phyloP scores from a whole-genome alignment of 2,113 vertebrate genomes.

The Tonatia bakeri region DNA sequence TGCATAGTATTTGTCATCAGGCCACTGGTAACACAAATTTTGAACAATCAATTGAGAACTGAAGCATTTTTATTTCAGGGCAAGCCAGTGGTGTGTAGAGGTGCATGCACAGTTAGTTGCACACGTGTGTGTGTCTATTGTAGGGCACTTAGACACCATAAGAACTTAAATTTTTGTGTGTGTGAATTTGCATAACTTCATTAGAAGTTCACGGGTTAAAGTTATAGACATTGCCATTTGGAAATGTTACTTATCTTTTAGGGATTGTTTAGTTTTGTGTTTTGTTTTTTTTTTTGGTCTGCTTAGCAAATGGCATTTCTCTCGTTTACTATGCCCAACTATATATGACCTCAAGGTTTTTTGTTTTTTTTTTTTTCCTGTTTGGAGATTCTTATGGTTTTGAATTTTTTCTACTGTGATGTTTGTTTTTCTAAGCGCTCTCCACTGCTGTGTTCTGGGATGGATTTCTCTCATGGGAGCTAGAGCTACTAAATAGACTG shows the following conservation, averaged over 20 bases:
- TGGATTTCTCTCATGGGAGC: not conserved
- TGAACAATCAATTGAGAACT: not conserved
- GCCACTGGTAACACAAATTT: not conserved
- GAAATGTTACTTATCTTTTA: not conserved
- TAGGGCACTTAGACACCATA: not conserved
- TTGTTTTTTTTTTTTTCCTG: not conserved
- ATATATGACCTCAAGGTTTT: not conserved
- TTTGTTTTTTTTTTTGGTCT: not conserved
- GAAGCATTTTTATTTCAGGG: not conserved
- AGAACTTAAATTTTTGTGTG: not conserved
- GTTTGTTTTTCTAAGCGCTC: not conserved
- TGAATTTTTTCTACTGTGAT: not conserved
- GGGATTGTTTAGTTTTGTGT: not conserved
- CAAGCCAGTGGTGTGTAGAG: not conserved
- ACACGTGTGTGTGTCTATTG: not conserved
- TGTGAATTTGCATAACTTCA: not conserved
- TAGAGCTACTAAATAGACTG: not conserved
- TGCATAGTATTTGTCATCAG: not conserved
- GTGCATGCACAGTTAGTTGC: not conserved
- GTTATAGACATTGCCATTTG: not conserved
- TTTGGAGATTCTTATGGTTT: not conserved
- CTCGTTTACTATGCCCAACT: not conserved
- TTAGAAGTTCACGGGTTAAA: not conserved
- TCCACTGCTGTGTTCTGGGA: not conserved
- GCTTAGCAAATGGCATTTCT: not conserved